Percentiles rank a stretch among this genome's conserved stretches.
These are phyloP conservation scores for Cheirogaleus major DNA, from an alignment of 2,797 vertebrate genomes.

Conservation along the genomic window DNA sequence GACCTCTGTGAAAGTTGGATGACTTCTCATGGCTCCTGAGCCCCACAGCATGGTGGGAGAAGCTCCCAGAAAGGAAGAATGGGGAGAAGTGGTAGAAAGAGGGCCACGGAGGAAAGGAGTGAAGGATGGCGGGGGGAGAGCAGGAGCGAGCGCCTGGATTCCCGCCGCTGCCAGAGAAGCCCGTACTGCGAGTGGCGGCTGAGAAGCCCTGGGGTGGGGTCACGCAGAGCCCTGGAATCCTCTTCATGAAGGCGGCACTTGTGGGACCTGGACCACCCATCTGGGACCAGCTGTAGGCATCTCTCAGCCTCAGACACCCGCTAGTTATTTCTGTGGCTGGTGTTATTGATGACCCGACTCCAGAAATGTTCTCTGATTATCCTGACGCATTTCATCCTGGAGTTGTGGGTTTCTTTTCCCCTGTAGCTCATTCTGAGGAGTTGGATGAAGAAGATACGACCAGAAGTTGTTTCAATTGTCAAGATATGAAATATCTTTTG, in stretches of 20 bases:
- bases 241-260: background rate
- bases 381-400: background rate
- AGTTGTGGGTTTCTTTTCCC: background rate
- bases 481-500: constrained; percentile 38
- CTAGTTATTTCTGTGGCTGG: background rate
- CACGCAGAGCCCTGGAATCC: background rate
- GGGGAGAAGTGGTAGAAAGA: background rate
- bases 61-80: background rate
- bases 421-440: background rate
- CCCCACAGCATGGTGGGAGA: background rate
- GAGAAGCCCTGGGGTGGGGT: background rate
- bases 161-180: background rate
- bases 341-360: background rate
- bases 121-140: fast-evolving
- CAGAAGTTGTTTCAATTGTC: constrained; percentile 31
- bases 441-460: background rate
- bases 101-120: background rate
- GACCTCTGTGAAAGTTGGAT: background rate
- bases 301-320: background rate
- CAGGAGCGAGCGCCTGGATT: background rate
- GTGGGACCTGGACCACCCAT: background rate
- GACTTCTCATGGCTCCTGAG: background rate
- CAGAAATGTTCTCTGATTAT: background rate
- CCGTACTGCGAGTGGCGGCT: background rate
- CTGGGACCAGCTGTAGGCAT: background rate